Conservation (phyloP, 2,113 vertebrate species). For the Symphodus melops region DNA sequence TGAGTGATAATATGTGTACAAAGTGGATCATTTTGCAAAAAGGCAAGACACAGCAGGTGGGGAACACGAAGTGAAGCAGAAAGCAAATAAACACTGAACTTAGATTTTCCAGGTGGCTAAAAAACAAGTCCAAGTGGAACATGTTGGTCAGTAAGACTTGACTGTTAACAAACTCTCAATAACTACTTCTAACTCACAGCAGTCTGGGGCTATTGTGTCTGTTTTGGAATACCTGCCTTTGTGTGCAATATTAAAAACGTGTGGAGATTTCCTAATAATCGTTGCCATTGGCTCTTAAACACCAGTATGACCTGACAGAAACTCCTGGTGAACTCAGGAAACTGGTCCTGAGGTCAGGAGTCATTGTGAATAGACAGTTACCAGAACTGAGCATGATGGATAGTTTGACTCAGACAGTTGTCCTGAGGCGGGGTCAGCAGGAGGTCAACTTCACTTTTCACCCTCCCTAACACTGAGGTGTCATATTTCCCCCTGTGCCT, state of each 20-base stretch:
- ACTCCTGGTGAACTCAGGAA: slow-evolving; percentile 31
- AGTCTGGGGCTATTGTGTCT: no score
- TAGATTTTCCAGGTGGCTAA: no score
- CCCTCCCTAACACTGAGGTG: background rate
- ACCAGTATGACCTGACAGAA: background rate
- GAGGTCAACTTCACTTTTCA: slow-evolving; percentile 23
- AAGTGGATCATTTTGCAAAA: background rate
- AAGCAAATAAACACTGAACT: no score
- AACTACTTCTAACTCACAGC: no score
- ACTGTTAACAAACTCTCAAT: no score
- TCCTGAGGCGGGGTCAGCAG: slow-evolving; percentile 20
- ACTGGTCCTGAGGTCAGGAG: slow-evolving; percentile 25
- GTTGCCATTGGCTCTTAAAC: background rate
- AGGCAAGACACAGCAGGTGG: background rate
- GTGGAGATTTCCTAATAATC: background rate
- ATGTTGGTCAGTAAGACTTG: no score
- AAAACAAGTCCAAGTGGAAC: no score
- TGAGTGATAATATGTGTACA: no score
- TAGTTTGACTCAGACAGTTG: slow-evolving; percentile 47
- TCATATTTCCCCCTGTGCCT: slow-evolving; percentile 8
- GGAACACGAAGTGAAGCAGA: background rate
- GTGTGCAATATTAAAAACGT: no score
- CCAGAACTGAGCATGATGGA: slow-evolving; percentile 47
- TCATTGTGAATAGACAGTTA: slow-evolving; percentile 21
- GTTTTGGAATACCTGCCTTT: no score